Evolutionary conservation across 2,113 vertebrate genomes (phyloP).

Genomic region (Neolamprologus sp.): DNA sequence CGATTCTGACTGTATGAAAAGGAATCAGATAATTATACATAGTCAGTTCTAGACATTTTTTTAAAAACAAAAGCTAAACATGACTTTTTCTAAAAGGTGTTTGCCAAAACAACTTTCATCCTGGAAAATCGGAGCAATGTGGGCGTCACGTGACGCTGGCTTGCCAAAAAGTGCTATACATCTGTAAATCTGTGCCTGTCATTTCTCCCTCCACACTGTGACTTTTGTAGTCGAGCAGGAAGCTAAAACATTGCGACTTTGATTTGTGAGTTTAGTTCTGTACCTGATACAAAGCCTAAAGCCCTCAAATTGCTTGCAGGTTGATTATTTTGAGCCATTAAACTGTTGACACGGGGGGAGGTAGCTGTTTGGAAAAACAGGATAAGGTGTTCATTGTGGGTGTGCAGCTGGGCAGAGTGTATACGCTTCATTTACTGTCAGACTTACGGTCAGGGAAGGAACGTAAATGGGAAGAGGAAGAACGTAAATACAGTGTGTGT

Average conservation of each 20-base stretch:
- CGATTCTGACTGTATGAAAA: neutral
- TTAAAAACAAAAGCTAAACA: neutral
- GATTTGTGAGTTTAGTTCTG: neutral
- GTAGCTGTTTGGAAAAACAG: slow-evolving; percentile 52
- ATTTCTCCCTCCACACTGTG: neutral
- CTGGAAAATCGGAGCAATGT: neutral
- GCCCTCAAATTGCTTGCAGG: neutral
- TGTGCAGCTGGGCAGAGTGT: slow-evolving; percentile 26
- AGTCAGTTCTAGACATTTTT: neutral
- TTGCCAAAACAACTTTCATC: neutral
- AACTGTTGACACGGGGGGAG: slow-evolving; percentile 30
- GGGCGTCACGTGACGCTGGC: neutral
- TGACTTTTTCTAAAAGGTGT: neutral
- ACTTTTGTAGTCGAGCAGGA: neutral
- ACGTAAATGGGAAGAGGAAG: neutral
- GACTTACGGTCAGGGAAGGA: slow-evolving; percentile 7
- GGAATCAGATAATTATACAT: neutral
- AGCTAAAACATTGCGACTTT: neutral
- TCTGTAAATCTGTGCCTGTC: neutral
- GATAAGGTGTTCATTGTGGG: slow-evolving; percentile 46
- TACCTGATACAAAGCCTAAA: neutral
- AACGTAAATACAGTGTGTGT: neutral
- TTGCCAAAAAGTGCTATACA: neutral
- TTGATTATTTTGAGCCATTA: slow-evolving; percentile 4
- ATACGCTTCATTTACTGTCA: slow-evolving; percentile 9